phyloP scores from a whole-genome alignment of 2,797 vertebrate genomes.

The Manis crassicaudata region DNA sequence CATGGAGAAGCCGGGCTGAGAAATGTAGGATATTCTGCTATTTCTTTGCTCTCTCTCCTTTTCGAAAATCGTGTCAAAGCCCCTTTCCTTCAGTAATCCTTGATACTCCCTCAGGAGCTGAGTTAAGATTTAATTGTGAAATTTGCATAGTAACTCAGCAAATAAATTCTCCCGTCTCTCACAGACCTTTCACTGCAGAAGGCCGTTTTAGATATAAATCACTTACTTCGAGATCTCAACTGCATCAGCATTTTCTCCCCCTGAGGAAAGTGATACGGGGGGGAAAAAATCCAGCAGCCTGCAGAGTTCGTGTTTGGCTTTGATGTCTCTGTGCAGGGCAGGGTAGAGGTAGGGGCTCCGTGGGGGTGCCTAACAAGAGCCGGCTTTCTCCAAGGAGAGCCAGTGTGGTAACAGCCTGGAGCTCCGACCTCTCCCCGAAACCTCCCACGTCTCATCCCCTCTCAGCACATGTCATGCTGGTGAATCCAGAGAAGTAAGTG shows the following conservation, averaged over 20 bases:
- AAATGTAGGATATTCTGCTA: conserved; percentile 65
- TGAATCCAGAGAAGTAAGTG: neutral
- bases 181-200: conserved; percentile 80
- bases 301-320: neutral
- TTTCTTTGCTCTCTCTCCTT: conserved; percentile 71
- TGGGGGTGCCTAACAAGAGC: too few relatives aligned
- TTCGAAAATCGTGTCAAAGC: conserved; percentile 79
- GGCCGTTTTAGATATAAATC: conserved; percentile 84
- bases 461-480: neutral
- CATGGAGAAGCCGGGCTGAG: conserved; percentile 66
- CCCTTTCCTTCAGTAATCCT: conserved; percentile 83
- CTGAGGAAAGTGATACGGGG: conserved; percentile 54
- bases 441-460: too few relatives aligned
- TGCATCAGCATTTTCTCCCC: conserved; percentile 76
- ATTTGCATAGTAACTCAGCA: conserved; percentile 89
- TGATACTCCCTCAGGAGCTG: conserved; percentile 80
- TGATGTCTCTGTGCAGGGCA: neutral
- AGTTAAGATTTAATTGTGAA: conserved; percentile 89
- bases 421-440: neutral
- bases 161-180: conserved; percentile 85
- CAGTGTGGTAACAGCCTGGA: neutral
- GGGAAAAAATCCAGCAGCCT: conserved; percentile 2
- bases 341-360: neutral
- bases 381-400: neutral
- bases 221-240: conserved; percentile 73